phyloP scores from a whole-genome alignment of 2,797 vertebrate genomes.

The Rhabdophis nuchalis region DNA sequence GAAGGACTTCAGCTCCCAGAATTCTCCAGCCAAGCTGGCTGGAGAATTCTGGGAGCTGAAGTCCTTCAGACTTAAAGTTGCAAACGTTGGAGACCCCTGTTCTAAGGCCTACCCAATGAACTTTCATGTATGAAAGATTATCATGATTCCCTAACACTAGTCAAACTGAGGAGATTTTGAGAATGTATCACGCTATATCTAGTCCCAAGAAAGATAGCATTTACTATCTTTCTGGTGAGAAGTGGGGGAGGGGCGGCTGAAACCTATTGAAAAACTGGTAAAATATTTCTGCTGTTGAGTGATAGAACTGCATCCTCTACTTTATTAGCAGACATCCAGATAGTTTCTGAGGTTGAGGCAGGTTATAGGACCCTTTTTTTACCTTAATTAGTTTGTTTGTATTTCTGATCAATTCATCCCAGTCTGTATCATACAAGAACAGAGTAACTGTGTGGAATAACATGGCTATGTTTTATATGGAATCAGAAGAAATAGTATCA shows the following conservation, averaged over 20 bases:
- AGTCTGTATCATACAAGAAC: neutral
- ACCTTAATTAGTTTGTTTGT: neutral
- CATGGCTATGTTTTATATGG: neutral
- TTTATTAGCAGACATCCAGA: neutral
- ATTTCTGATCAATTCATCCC: neutral
- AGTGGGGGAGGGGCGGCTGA: too few relatives aligned
- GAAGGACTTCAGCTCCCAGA: too few relatives aligned
- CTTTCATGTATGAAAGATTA: neutral
- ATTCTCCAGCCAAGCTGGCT: too few relatives aligned
- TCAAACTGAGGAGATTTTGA: neutral
- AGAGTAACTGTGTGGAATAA: neutral
- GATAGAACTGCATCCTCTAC: neutral
- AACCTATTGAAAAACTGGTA: neutral
- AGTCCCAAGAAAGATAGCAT: neutral
- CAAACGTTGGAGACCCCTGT: too few relatives aligned
- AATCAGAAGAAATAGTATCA: neutral
- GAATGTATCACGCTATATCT: neutral
- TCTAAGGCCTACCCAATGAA: neutral
- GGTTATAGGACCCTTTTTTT: neutral
- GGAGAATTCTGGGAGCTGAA: too few relatives aligned
- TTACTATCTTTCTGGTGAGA: neutral
- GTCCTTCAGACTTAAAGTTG: too few relatives aligned
- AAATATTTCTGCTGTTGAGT: neutral
- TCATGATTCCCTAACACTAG: neutral
- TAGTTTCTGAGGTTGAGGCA: neutral